Evolutionary conservation across 2,888 invertebrate species (phyloP), one percentile per base, ranked within the genome.

Genomic region (Eupithecia vulgata): DNA sequence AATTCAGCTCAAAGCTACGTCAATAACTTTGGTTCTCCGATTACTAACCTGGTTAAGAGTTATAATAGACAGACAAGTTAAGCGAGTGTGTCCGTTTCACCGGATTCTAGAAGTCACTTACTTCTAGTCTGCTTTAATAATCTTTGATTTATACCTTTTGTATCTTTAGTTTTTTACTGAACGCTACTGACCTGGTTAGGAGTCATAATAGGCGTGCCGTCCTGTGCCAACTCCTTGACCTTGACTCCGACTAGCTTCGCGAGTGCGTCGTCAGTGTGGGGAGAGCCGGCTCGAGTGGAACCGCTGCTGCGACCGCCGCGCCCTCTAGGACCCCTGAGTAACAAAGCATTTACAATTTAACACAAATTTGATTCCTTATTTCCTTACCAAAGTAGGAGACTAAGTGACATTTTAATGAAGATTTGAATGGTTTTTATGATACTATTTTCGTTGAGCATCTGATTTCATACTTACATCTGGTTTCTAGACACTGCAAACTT

Each of bases 191-290:
- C 93, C 83, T 93, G 91, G 81, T 89, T 90, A 0, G 91, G 87
- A 81, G 87, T 88, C 15, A 87, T 35, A 35, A 64, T 71, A 21
- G 89, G 86, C 21, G 88, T 79, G 15, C 86, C 87, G 45, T 92
- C 91, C 37, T 90, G 86, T 73, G 88, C 87, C 42, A 93, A 84
- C 84, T 93, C 93, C 88, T 91, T 93, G 59, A 94, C 92, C 82
- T 93, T 94, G 69, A 94, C 90, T 12, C 94, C 94, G 68, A 94
- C 92, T 0, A 94, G 90, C 35, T 91, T 92, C 21, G 92, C 87
- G 78, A 93, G 89, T 48, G 91, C 87, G 76, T 92, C 92, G 80
- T 93, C 93, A 0, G 78, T 77, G 45, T 81, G 77, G 67, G 82
- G 80, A 74, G 80, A 79, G 10, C 72, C 72, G 15, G 76, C 59